Conservation (phyloP, 2,888 invertebrate genomes). For the Orchestes rusci region DNA sequence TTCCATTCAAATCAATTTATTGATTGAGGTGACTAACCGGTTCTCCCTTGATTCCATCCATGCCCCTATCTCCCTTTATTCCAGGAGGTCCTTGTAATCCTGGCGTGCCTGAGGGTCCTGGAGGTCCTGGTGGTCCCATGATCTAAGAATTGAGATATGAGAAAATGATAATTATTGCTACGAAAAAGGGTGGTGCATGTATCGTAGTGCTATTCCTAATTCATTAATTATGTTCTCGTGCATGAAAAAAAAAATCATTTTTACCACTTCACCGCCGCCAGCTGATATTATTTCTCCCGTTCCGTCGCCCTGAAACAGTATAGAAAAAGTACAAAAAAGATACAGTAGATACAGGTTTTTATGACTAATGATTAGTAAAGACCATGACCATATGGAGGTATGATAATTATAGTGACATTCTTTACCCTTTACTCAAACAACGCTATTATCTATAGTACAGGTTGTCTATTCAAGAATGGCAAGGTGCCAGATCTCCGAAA, state of each 20-base stretch:
- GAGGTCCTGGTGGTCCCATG: slow-evolving; percentile 66
- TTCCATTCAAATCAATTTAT: too few species aligned
- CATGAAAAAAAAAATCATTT: too few species aligned
- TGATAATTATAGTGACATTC: too few species aligned
- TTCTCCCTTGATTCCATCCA: slow-evolving; percentile 76
- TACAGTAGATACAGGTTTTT: slow-evolving; percentile 14
- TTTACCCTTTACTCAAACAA: too few species aligned
- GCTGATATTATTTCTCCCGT: slow-evolving; percentile 65
- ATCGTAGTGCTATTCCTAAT: too few species aligned
- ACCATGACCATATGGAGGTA: not conserved
- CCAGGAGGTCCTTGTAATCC: slow-evolving; percentile 79
- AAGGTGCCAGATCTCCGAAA: too few species aligned
- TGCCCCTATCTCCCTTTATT: slow-evolving; percentile 78
- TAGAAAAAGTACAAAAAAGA: slow-evolving; percentile 37
- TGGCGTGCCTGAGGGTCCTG: slow-evolving; percentile 63
- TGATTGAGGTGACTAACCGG: too few species aligned
- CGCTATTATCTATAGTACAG: too few species aligned
- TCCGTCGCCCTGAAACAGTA: slow-evolving; percentile 68
- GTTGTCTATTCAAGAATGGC: too few species aligned
- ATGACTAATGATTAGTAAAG: slow-evolving; percentile 2
- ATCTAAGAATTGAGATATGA: too few species aligned
- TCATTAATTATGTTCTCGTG: too few species aligned
- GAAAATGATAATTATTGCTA: slow-evolving; percentile 4
- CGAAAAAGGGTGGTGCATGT: not conserved
- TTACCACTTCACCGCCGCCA: too few species aligned